Evolutionary conservation across 1,140 invertebrate species (phyloP).

Genomic region (Solenopsis invicta): DNA sequence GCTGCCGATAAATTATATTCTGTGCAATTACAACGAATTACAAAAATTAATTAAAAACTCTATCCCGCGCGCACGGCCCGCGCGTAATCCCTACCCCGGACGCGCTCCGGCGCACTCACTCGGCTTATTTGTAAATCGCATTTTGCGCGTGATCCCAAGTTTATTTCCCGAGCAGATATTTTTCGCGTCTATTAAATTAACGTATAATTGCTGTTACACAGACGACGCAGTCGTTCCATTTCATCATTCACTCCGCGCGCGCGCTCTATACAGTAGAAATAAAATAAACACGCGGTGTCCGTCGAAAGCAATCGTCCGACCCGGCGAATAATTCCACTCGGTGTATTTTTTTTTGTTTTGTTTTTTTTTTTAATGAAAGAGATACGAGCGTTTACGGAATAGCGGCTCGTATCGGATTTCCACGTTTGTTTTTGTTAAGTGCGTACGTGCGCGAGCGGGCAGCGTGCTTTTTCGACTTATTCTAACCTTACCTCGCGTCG

Average conservation of each 20-base stretch:
- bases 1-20: conserved; percentile 55
- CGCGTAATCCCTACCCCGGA: conserved; percentile 27
- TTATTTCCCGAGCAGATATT: conserved; percentile 57
- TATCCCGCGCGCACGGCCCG: not conserved
- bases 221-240: conserved; percentile 47
- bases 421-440: conserved; percentile 23
- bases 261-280: conserved; percentile 31
- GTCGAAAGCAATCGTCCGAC: conserved; percentile 52
- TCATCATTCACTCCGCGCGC: conserved; percentile 42
- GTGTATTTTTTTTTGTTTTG: conserved; percentile 36
- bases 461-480: conserved; percentile 15
- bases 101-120: not conserved
- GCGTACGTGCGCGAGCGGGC: not conserved
- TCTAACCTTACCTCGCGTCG: not conserved
- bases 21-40: conserved; percentile 37
- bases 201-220: conserved; percentile 58
- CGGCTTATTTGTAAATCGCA: conserved; percentile 57
- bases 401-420: conserved; percentile 26
- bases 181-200: conserved; percentile 62
- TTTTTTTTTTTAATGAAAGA: conserved; percentile 35
- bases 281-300: conserved; percentile 49
- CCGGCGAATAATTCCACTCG: conserved; percentile 42
- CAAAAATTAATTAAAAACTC: conserved; percentile 58
- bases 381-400: conserved; percentile 37
- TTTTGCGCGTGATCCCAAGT: conserved; percentile 50